These are phyloP conservation scores for Dilophus febrilis DNA, from an alignment of 2,888 invertebrate species.

Conservation along the genomic window DNA sequence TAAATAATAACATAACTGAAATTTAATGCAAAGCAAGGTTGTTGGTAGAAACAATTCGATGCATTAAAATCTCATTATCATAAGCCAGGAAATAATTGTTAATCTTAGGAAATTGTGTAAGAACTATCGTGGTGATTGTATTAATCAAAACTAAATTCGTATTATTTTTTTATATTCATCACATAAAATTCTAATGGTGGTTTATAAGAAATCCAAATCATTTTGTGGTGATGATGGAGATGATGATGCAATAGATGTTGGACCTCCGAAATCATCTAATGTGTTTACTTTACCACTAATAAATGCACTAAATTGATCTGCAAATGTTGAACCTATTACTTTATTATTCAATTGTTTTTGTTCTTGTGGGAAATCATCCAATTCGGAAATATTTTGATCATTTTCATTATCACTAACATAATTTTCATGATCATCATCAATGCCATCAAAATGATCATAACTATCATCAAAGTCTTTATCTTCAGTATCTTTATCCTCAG, in stretches of 20 bases:
- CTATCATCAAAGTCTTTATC: constrained; percentile 32
- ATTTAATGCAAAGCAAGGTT: too few relatives aligned
- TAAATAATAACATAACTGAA: too few relatives aligned
- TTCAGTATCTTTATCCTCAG: too few relatives aligned
- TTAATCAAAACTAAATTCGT: too few relatives aligned
- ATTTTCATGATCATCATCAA: constrained; percentile 10
- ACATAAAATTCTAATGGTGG: constrained; percentile 5
- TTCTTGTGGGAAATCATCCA: too few relatives aligned
- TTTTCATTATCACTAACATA: constrained; percentile 8
- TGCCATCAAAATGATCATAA: constrained; percentile 11
- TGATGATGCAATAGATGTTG: too few relatives aligned
- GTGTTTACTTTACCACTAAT: constrained; percentile 35
- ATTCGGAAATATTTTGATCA: constrained; percentile 5
- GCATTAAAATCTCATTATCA: too few relatives aligned
- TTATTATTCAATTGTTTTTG: constrained; percentile 2
- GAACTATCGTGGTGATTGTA: too few relatives aligned
- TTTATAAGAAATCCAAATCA: constrained; percentile 6
- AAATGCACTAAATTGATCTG: constrained; percentile 18
- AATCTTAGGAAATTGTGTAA: too few relatives aligned
- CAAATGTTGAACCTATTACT: background rate
- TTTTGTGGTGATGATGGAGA: constrained; percentile 30
- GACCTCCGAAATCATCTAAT: too few relatives aligned
- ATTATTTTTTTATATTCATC: constrained; percentile 6
- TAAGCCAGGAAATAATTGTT: too few relatives aligned
- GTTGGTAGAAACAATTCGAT: too few relatives aligned